phyloP scores from a whole-genome alignment of 2,797 vertebrate genomes.

The Emys orbicularis region DNA sequence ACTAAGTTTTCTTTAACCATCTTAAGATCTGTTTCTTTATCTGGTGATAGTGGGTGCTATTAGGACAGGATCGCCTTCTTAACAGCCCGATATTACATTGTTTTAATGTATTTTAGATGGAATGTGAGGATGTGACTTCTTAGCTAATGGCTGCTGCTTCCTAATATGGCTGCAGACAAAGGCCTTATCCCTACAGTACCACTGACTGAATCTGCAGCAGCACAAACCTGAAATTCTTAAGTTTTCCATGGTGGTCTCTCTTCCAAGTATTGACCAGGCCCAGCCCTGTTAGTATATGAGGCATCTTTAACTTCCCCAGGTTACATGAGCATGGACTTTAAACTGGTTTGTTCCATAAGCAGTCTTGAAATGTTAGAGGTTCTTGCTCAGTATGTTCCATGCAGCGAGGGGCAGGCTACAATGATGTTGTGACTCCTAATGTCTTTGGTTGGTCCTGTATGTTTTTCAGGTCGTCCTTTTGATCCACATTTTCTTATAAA shows the following conservation, averaged over 20 bases:
- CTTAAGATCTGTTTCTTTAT: too few species aligned
- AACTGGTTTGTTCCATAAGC: background rate
- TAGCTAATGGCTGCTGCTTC: too few species aligned
- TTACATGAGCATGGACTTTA: background rate
- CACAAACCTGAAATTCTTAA: background rate
- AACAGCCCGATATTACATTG: too few species aligned
- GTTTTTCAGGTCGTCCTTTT: slow-evolving; percentile 62
- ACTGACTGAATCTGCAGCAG: background rate
- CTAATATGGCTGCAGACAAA: too few species aligned
- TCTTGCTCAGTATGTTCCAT: background rate
- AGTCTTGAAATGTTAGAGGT: background rate
- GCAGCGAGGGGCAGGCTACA: background rate
- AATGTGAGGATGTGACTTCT: too few species aligned
- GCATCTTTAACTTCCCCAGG: background rate
- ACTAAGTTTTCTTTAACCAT: too few species aligned
- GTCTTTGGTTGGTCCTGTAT: background rate
- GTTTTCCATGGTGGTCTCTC: background rate
- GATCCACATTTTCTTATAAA: slow-evolving; percentile 37
- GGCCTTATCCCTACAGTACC: background rate
- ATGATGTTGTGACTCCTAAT: background rate
- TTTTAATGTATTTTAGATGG: too few species aligned
- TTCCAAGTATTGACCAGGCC: background rate
- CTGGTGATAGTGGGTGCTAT: too few species aligned
- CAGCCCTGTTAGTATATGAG: background rate
- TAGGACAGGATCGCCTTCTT: too few species aligned